Evolutionary conservation across 35 echinoderm and acorn worm species (phyloP).

Genomic region (Heliocidaris tuberculata): DNA sequence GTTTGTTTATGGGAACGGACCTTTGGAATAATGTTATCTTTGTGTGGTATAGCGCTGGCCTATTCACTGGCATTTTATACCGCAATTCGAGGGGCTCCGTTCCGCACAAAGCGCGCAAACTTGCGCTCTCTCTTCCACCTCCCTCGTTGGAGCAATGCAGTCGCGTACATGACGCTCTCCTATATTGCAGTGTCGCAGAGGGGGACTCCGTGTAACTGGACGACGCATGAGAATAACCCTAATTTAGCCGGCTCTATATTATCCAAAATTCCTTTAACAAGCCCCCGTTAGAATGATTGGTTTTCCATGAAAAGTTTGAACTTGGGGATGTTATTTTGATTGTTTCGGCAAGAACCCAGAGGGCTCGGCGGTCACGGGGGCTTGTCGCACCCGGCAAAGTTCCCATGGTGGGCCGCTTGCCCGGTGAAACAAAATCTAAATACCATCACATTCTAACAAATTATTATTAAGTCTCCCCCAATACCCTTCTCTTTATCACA

Average conservation of each 20-base stretch:
- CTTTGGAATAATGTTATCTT: neutral
- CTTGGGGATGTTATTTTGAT: conserved; percentile 1
- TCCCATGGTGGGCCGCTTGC: neutral
- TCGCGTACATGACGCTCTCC: neutral
- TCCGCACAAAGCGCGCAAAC: neutral
- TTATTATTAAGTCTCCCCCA: neutral
- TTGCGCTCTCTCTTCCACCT: no score
- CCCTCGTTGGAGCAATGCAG: no score
- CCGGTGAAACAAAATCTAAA: neutral
- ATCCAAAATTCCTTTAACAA: neutral
- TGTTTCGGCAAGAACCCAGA: neutral
- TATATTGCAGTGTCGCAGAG: neutral
- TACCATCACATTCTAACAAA: neutral
- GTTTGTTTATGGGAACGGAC: neutral
- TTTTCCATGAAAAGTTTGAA: conserved; percentile 43
- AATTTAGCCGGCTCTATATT: neutral
- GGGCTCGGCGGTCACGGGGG: neutral
- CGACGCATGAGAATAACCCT: neutral
- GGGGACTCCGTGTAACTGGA: neutral
- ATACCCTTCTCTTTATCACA: neutral
- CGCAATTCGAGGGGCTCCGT: neutral
- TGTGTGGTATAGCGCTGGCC: neutral
- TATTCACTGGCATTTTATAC: neutral
- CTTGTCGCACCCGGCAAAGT: neutral
- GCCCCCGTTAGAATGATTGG: neutral